phyloP scores from a whole-genome alignment of 1,140 invertebrate genomes.

The Patella vulgata region DNA sequence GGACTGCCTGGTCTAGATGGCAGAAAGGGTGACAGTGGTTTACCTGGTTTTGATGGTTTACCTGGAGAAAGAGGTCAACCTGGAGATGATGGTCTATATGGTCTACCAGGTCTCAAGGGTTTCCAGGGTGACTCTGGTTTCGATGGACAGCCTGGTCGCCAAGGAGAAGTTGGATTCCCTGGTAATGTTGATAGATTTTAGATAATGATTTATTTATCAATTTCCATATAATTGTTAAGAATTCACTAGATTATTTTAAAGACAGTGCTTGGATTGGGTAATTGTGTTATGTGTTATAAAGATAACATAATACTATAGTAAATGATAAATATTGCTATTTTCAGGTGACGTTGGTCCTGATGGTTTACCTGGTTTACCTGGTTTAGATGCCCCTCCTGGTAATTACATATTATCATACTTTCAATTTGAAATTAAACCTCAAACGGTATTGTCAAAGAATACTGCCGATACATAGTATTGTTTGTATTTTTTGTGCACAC shows the following conservation, averaged over 20 bases:
- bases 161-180: constrained; percentile 18
- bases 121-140: constrained; percentile 19
- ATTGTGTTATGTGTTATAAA: too few species aligned
- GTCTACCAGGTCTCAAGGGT: constrained; percentile 25
- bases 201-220: constrained; percentile 6
- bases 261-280: too few species aligned
- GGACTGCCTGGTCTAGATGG: constrained; percentile 39
- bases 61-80: constrained; percentile 29
- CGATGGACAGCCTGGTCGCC: constrained; percentile 3
- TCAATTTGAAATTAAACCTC: neutral
- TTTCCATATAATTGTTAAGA: too few species aligned
- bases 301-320: too few species aligned
- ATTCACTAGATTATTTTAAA: too few species aligned
- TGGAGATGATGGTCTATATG: constrained; percentile 31
- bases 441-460: too few species aligned
- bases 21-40: constrained; percentile 26
- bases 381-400: constrained; percentile 5
- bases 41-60: constrained; percentile 20
- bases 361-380: constrained; percentile 25
- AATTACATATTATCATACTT: neutral
- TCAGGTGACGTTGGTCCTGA: constrained; percentile 7
- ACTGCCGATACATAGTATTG: too few species aligned
- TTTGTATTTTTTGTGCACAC: neutral
- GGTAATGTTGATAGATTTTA: constrained; percentile 18
- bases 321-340: too few species aligned